phyloP scores from a whole-genome alignment of 2,888 invertebrate species.

The Lasioglossum malachurum region DNA sequence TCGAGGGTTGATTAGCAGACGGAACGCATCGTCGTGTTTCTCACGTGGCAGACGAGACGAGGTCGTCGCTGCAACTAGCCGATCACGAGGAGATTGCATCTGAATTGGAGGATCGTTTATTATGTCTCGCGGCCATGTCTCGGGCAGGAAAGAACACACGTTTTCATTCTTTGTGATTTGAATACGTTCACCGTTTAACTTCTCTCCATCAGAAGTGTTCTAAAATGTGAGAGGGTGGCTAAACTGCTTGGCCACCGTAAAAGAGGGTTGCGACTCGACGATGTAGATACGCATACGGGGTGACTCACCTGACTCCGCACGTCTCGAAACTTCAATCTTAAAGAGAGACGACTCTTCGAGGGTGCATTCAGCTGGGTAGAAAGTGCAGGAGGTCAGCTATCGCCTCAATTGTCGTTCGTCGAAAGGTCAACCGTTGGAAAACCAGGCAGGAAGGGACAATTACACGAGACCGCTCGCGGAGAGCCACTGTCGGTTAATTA shows the following conservation, averaged over 20 bases:
- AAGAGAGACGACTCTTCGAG: neutral
- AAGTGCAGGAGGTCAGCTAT: neutral
- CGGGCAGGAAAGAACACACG: neutral
- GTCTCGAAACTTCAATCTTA: neutral
- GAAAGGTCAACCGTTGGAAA: conserved; percentile 18
- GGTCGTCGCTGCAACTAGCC: neutral
- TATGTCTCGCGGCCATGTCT: neutral
- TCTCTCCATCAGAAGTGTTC: too few species aligned
- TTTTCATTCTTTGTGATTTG: neutral
- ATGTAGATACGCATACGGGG: too few species aligned
- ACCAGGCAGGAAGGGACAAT: conserved; percentile 42
- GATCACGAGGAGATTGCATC: neutral
- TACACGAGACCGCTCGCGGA: conserved; percentile 5
- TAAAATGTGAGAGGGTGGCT: too few species aligned
- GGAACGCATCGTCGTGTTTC: conserved; percentile 7
- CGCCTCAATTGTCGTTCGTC: conserved; percentile 32
- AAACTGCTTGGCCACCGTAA: too few species aligned
- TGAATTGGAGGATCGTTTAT: neutral
- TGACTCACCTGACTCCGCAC: neutral
- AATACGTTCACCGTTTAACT: neutral
- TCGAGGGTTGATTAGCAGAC: conserved; percentile 12
- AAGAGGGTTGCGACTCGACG: too few species aligned
- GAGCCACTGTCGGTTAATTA: conserved; percentile 58
- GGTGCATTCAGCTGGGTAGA: neutral
- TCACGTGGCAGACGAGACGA: conserved; percentile 6